Evolutionary conservation across 2,113 vertebrate genomes (phyloP).

Genomic region (Equus przewalskii): DNA sequence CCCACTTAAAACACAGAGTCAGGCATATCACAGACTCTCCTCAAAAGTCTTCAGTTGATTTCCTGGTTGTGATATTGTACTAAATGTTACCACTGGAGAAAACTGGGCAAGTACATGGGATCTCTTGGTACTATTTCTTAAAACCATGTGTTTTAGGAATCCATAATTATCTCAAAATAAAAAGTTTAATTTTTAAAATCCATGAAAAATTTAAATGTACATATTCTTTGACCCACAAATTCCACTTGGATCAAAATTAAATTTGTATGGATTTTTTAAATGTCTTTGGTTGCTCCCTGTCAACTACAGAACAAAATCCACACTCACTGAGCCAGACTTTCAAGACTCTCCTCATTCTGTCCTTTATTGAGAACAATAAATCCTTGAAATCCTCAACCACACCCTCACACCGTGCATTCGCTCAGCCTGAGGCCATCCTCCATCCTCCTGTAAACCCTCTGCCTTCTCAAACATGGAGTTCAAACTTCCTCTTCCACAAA

Average conservation of each 20-base stretch:
- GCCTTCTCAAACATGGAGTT: not conserved
- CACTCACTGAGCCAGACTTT: not conserved
- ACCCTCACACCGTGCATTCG: not conserved
- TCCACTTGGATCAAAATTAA: conserved; percentile 50
- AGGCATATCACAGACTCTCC: not conserved
- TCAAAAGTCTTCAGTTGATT: not conserved
- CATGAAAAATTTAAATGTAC: not conserved
- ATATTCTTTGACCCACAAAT: not conserved
- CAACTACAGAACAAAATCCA: not conserved
- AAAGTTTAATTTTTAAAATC: not conserved
- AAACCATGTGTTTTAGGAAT: not conserved
- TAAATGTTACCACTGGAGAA: not conserved
- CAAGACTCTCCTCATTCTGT: not conserved
- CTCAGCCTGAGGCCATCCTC: not conserved
- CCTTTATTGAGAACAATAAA: not conserved
- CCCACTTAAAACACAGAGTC: not conserved
- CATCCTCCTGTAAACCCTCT: not conserved
- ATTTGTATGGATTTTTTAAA: not conserved
- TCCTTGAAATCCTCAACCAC: not conserved
- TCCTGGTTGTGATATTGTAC: not conserved
- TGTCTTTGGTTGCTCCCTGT: not conserved
- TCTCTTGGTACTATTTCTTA: not conserved
- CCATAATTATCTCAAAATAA: not conserved
- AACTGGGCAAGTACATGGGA: not conserved
- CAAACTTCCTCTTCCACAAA: not conserved